Percentiles rank a stretch among this genome's conserved stretches.
Evolutionary conservation across 2,113 vertebrate species (phyloP).

Genomic region (Ia io): DNA sequence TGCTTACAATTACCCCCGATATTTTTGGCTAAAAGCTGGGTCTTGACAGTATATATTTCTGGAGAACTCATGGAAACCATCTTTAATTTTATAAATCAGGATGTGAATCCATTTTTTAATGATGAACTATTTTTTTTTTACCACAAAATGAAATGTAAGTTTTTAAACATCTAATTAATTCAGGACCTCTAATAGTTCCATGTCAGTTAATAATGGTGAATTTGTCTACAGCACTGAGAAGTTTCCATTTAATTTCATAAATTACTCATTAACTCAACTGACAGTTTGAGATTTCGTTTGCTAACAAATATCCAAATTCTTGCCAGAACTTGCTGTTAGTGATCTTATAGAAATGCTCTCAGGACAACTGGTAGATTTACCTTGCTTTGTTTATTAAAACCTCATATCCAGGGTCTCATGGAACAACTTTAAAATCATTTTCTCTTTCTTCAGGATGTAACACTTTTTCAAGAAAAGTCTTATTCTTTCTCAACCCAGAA

Average conservation of each 20-base stretch:
- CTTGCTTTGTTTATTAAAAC: slow-evolving; percentile 23
- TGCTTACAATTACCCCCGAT: background rate
- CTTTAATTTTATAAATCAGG: slow-evolving; percentile 16
- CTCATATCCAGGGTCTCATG: background rate
- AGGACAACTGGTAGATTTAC: background rate
- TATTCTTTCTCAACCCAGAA: background rate
- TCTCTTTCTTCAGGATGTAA: background rate
- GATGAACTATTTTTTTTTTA: background rate
- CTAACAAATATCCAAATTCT: slow-evolving; percentile 18
- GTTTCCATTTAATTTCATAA: slow-evolving; percentile 22
- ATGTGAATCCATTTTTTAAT: background rate
- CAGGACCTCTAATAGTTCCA: background rate
- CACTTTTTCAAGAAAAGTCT: slow-evolving; percentile 13
- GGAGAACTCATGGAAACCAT: background rate
- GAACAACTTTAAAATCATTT: background rate
- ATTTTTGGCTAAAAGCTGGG: background rate
- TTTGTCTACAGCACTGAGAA: slow-evolving; percentile 8
- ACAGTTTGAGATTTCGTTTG: slow-evolving; percentile 21
- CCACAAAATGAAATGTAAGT: background rate
- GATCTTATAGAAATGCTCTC: background rate
- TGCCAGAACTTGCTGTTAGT: background rate
- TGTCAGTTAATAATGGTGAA: background rate
- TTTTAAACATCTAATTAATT: background rate
- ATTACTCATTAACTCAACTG: slow-evolving; percentile 30
- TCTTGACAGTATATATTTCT: background rate